Evolutionary conservation across 2,888 invertebrate species (phyloP).

Genomic region (Ormyrus nitidulus): DNA sequence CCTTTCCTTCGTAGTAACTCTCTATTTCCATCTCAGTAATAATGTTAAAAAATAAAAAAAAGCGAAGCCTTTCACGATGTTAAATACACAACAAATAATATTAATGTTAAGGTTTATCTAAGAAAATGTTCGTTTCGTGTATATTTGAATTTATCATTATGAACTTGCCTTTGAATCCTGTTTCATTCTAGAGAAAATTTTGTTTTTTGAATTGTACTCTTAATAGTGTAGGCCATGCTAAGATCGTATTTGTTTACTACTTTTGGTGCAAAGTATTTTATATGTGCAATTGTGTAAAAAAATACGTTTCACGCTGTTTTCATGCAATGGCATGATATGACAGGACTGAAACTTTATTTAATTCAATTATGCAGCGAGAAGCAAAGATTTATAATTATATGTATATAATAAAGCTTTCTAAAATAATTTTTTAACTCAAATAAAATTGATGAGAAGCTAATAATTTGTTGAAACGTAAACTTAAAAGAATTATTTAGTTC

Average conservation of each 20-base stretch:
- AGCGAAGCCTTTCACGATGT: constrained; percentile 8
- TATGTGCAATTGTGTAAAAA: constrained; percentile 43
- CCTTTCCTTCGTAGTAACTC: constrained; percentile 2
- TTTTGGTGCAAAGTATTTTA: constrained; percentile 42
- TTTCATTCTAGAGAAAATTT: constrained; percentile 33
- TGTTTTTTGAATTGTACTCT: constrained; percentile 15
- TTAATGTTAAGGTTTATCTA: background rate
- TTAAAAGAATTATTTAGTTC: background rate
- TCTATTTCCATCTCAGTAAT: background rate
- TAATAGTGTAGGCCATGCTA: constrained; percentile 49
- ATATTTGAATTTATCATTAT: constrained; percentile 17
- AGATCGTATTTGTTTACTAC: constrained; percentile 35
- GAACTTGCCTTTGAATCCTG: constrained; percentile 40
- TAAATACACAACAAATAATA: constrained; percentile 4
- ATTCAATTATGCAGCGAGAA: background rate
- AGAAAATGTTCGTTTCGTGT: constrained; percentile 5
- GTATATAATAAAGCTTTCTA: background rate
- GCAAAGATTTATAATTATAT: too few relatives aligned
- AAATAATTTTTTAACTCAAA: background rate
- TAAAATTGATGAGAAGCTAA: too few relatives aligned
- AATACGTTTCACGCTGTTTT: constrained; percentile 37
- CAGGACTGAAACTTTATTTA: constrained; percentile 32
- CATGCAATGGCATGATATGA: constrained; percentile 43
- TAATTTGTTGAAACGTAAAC: too few relatives aligned
- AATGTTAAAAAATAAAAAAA: constrained; percentile 14